phyloP scores from a whole-genome alignment of 2,888 invertebrate species.

The Chaitophorus viminalis region DNA sequence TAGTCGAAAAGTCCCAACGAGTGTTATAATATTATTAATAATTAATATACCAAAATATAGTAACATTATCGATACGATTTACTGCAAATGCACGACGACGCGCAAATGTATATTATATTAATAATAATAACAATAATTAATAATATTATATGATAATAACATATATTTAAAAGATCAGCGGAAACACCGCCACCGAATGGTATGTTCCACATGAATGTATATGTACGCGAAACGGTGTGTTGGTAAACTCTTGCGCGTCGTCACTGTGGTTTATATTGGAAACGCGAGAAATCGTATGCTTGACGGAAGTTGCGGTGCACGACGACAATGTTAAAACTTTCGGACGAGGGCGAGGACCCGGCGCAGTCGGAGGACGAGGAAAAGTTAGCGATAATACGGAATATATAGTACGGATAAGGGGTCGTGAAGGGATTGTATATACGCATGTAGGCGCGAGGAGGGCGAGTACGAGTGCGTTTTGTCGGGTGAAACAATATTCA shows the following conservation, averaged over 20 bases:
- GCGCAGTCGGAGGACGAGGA: background rate
- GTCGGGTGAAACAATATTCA: background rate
- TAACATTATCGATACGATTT: too few relatives aligned
- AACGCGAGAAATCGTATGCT: constrained; percentile 6
- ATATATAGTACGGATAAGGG: background rate
- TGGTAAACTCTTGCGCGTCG: background rate
- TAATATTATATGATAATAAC: too few relatives aligned
- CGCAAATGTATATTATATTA: too few relatives aligned
- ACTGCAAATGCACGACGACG: too few relatives aligned
- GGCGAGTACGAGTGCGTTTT: background rate
- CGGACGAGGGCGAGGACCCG: background rate
- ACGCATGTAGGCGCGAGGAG: background rate
- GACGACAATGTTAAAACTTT: constrained; percentile 20
- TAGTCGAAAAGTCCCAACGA: too few relatives aligned
- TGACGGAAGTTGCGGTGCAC: background rate
- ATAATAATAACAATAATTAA: too few relatives aligned
- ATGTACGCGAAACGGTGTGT: too few relatives aligned
- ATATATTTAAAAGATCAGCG: background rate
- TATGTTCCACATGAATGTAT: too few relatives aligned
- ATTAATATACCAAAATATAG: too few relatives aligned
- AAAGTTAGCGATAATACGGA: constrained; percentile 1
- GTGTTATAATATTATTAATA: too few relatives aligned
- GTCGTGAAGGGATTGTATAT: background rate
- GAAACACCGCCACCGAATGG: too few relatives aligned
- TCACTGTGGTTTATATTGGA: constrained; percentile 17